Conservation (phyloP, 2,113 vertebrate species). For the Lophius piscatorius region DNA sequence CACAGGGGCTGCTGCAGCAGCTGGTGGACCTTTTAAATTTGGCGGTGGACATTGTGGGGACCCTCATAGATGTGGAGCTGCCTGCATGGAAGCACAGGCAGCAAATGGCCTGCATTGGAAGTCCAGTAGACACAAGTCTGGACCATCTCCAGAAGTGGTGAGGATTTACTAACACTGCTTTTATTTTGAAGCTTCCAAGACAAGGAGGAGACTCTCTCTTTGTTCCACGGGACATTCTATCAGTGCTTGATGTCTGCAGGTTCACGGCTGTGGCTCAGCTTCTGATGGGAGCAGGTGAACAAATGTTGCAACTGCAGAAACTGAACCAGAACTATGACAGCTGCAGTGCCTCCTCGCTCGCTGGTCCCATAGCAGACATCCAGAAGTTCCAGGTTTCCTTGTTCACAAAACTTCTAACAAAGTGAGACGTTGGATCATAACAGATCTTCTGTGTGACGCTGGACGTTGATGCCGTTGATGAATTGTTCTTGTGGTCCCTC, state of each 20-base stretch:
- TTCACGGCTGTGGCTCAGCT: slow-evolving; percentile 87
- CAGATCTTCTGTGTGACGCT: background rate
- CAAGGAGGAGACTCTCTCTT: too few relatives aligned
- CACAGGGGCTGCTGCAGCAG: slow-evolving; percentile 82
- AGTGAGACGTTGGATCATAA: slow-evolving; percentile 68
- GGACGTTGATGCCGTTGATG: background rate
- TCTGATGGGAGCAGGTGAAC: slow-evolving; percentile 85
- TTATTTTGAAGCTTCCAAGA: too few relatives aligned
- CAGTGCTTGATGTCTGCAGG: slow-evolving; percentile 69
- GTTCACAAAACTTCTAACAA: slow-evolving; percentile 86
- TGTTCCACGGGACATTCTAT: too few relatives aligned
- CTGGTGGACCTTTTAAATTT: slow-evolving; percentile 77
- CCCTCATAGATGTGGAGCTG: slow-evolving; percentile 84
- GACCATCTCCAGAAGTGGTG: slow-evolving; percentile 92
- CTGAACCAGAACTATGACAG: slow-evolving; percentile 84
- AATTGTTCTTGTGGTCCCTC: background rate
- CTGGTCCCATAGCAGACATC: slow-evolving; percentile 78
- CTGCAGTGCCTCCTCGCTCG: slow-evolving; percentile 58
- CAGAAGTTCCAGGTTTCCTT: slow-evolving; percentile 74
- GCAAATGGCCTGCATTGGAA: slow-evolving; percentile 90
- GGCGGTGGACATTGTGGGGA: slow-evolving; percentile 75
- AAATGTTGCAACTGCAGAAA: slow-evolving; percentile 90
- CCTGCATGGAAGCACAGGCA: slow-evolving; percentile 91
- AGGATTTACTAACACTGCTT: too few relatives aligned
- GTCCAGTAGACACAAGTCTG: slow-evolving; percentile 84